phyloP scores from a whole-genome alignment of 1,140 invertebrate genomes.

The Chymomyza costata region DNA sequence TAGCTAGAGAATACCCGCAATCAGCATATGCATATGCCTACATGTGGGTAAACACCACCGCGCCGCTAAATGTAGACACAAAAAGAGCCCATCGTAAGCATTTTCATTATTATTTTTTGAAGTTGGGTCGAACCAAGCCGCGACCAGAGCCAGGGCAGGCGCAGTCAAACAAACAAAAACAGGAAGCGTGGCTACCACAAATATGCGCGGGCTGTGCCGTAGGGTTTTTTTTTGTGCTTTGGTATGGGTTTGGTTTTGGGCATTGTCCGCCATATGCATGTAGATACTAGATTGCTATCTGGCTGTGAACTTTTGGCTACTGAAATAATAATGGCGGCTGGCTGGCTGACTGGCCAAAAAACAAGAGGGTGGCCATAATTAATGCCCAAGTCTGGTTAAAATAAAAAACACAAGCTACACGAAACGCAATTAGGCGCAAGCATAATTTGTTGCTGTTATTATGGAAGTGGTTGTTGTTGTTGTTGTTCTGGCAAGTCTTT shows the following conservation, averaged over 20 bases:
- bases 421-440: constrained; percentile 65
- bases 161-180: constrained; percentile 61
- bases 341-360: constrained; percentile 28
- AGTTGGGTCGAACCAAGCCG: constrained; percentile 13
- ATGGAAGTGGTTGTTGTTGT: neutral
- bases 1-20: constrained; percentile 25
- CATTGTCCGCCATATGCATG: constrained; percentile 31
- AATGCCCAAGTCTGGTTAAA: constrained; percentile 49
- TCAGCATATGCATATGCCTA: constrained; percentile 73
- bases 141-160: constrained; percentile 6
- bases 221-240: constrained; percentile 41
- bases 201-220: constrained; percentile 49
- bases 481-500: constrained; percentile 5
- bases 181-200: constrained; percentile 72
- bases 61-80: constrained; percentile 58
- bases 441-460: constrained; percentile 41
- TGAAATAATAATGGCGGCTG: constrained; percentile 65
- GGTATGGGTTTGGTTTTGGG: constrained; percentile 21
- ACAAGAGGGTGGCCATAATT: constrained; percentile 56
- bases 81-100: constrained; percentile 47
- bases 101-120: constrained; percentile 47
- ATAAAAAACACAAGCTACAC: constrained; percentile 54
- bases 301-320: constrained; percentile 43
- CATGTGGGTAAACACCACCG: constrained; percentile 72
- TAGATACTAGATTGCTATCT: constrained; percentile 67